These are phyloP conservation scores for Oeneis ivallda DNA, from an alignment of 2,888 invertebrate species.

Conservation along the genomic window DNA sequence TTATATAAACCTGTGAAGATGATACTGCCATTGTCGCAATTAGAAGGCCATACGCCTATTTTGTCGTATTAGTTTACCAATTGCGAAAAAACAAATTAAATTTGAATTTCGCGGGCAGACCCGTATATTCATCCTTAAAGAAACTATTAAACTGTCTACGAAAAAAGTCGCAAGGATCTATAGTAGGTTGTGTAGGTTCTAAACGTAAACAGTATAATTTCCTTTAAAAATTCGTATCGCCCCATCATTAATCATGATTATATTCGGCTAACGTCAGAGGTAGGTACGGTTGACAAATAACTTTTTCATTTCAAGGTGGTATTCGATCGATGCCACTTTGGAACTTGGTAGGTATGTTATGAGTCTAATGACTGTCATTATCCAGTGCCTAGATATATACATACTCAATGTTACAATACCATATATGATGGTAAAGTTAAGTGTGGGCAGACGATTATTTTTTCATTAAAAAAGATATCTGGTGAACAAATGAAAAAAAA, in stretches of 20 bases:
- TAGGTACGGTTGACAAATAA: conserved; percentile 14
- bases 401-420: too few species aligned
- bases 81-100: too few species aligned
- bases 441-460: too few species aligned
- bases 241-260: background rate
- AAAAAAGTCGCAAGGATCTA: background rate
- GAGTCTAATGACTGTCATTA: conserved; percentile 44
- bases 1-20: too few species aligned
- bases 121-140: too few species aligned
- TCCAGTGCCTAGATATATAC: conserved; percentile 6
- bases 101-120: too few species aligned
- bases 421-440: too few species aligned
- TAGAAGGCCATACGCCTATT: too few species aligned
- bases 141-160: background rate
- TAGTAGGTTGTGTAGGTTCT: background rate
- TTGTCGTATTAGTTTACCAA: too few species aligned
- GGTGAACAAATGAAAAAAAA: too few species aligned
- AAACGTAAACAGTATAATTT: conserved; percentile 1
- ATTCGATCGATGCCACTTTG: conserved; percentile 21
- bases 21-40: too few species aligned
- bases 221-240: conserved; percentile 3
- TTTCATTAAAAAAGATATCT: too few species aligned
- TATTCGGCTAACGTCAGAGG: conserved; percentile 15
- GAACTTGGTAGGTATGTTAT: background rate
- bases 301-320: conserved; percentile 21